Base-by-base conservation (phyloP, 2,797 vertebrate genomes). In the Tinamus major region DNA sequence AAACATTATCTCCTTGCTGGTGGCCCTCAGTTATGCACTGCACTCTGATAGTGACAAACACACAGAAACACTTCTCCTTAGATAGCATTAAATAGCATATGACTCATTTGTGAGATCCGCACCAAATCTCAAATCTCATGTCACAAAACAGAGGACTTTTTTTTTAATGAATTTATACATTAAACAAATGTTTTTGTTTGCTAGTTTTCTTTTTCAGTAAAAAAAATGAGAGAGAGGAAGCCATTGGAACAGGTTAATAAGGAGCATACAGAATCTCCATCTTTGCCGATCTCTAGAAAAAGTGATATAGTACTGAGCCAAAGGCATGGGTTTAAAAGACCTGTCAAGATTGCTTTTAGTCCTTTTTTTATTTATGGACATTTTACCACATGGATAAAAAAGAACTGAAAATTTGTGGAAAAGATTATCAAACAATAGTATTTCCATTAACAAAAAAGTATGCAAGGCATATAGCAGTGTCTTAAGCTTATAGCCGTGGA, bases 191-290 rank as follows among this genome's bases (percentile, higher is more conserved):
- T 3, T 16, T 71, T 83, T 46, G 21, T 24, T 49, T 49, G 1
- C 3, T 15, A 69, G 78, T 48, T 53, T 53, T 29, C 4, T 29
- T 29, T 53, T 48, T 23, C 11, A 24, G 23, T 12, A 23, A 48
- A 23, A 48, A 48, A 4, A 31, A 51, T 72, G 37, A 69, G 35
- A 37, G 27, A 64, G 21, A 9, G 23, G 21, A 48, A 48, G 23
- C 48, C 3, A 11, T 44, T 1, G 0, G 33, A 56, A 48, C 0
- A 56, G 10, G 5, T 3, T 51, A 59, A 44, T 53, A 62, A 72
- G 72, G 37, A 59, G 7, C 5, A 55, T 5, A 14, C 8, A 61
- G 46, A 65, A 9, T 37, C 8, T 12, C 23, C 48, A 85, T 7
- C 2, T 85, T 33, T 17, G 27, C 19, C 24, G 21, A 31, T 24